Evolutionary conservation across 2,888 invertebrate genomes (phyloP).

Genomic region (Colletes collaris): DNA sequence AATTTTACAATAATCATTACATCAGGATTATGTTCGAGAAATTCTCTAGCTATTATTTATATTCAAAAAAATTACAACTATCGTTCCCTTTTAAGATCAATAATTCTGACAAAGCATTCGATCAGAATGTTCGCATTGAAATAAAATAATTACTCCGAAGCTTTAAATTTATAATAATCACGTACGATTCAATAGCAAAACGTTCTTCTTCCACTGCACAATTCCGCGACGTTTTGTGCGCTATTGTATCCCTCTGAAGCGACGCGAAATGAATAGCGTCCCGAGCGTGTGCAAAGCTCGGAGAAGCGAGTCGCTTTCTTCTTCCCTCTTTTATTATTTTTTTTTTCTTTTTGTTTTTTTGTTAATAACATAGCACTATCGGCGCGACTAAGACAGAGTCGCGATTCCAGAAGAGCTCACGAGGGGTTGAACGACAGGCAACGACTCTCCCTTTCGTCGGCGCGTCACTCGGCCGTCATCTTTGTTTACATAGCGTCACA

Average conservation of each 20-base stretch:
- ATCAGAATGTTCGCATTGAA: too few relatives aligned
- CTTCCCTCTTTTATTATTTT: background rate
- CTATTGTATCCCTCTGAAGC: background rate
- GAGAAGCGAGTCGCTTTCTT: background rate
- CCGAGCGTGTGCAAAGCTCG: background rate
- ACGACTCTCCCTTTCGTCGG: slow-evolving; percentile 44
- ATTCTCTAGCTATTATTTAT: too few relatives aligned
- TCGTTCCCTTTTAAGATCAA: too few relatives aligned
- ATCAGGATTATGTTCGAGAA: too few relatives aligned
- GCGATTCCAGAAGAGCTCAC: slow-evolving; percentile 24
- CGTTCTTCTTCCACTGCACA: background rate
- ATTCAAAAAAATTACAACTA: too few relatives aligned
- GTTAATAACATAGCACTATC: slow-evolving; percentile 35
- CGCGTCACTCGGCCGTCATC: slow-evolving; percentile 37
- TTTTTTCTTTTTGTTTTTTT: background rate
- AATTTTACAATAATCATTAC: too few relatives aligned
- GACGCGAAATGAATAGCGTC: slow-evolving; percentile 1
- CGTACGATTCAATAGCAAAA: background rate
- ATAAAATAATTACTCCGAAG: too few relatives aligned
- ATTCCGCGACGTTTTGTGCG: too few relatives aligned
- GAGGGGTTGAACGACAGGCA: slow-evolving; percentile 24
- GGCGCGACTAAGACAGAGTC: slow-evolving; percentile 16
- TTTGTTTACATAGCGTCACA: slow-evolving; percentile 68
- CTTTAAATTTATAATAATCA: background rate
- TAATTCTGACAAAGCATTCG: too few relatives aligned